Evolutionary conservation across 2,797 vertebrate species (phyloP), one percentile per base, ranked within the genome.

Genomic region (Carapus acus): DNA sequence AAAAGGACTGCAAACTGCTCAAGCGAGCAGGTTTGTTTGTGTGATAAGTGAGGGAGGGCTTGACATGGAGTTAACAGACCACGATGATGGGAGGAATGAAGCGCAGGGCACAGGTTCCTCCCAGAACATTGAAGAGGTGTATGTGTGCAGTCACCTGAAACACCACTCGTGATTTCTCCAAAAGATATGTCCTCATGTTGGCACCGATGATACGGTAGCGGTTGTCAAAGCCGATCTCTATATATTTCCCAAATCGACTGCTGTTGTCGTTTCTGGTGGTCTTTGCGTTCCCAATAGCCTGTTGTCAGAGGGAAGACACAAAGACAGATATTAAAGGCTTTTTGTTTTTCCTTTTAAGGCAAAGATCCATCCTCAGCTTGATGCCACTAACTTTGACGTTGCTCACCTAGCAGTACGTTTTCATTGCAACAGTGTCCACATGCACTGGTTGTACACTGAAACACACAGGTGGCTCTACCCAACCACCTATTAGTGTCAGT

Each of bases 221-320:
- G 66, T 79, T 92, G 84, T 97, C 94, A 43, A 99, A 99, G 43
- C 95, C 96, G 33, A 98, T 98, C 78, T 98, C 95, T 9, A 98
- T 99, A 75, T 99, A 98, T 64, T 98, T 99, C 21, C 96, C 96
- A 69, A 99, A 99, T 42, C 96, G 95, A 80, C 96, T 99, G 86
- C 96, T 99, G 80, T 99, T 99, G 86, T 99, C 96, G 33, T 99
- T 99, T 54, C 95, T 88, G 19, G 95, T 99, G 43, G 96, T 99
- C 83, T 99, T 98, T 53, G 96, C 96, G 52, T 99, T 99, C 65
- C 96, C 96, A 41, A 99, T 99, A 52, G 96, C 91, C 95, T 98
- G 69, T 46, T 4, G 21, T 39, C 1, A 39, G 7, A 53, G 23
- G 2, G 42, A 17, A 34, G 29, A 22, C 1, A 41, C 7, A 29